A percentile compares a stretch with the other conserved stretches of the same genome.
These are phyloP conservation scores for Drosophila lutescens DNA, from an alignment of 2,888 invertebrate genomes.

Conservation along the genomic window DNA sequence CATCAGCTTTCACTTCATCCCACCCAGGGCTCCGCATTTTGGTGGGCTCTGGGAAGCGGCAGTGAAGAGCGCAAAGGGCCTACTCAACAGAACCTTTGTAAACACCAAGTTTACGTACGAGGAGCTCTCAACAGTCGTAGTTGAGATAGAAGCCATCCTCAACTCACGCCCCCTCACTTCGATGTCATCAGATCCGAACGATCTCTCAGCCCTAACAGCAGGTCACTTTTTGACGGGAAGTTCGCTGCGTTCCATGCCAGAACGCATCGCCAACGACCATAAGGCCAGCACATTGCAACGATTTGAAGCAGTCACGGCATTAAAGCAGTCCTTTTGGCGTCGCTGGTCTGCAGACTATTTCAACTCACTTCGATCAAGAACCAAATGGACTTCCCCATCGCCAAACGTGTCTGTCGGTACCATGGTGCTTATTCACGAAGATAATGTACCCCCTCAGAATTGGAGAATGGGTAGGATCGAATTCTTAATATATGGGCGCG, in stretches of 20 bases:
- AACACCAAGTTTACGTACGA: too few relatives aligned
- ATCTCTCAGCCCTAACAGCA: too few relatives aligned
- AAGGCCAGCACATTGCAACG: neutral
- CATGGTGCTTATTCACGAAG: neutral
- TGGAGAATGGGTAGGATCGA: neutral
- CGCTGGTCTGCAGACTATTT: neutral
- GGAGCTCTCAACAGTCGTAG: too few relatives aligned
- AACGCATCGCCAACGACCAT: neutral
- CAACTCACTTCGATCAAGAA: neutral
- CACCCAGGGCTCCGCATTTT: too few relatives aligned
- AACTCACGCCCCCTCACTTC: too few relatives aligned
- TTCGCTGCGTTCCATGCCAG: neutral
- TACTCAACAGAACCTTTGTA: too few relatives aligned
- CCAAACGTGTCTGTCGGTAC: neutral
- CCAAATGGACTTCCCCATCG: neutral
- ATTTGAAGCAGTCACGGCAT: neutral
- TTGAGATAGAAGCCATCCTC: too few relatives aligned
- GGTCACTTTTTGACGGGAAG: too few relatives aligned
- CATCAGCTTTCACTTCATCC: too few relatives aligned
- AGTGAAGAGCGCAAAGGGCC: too few relatives aligned
- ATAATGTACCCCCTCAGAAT: neutral
- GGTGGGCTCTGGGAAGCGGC: too few relatives aligned
- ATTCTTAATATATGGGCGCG: neutral
- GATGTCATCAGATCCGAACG: too few relatives aligned
- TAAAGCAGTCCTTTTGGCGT: neutral